Evolutionary conservation across 2,113 vertebrate species (phyloP), one percentile per base, ranked within the genome.

Genomic region (Melanerpes formicivorus): DNA sequence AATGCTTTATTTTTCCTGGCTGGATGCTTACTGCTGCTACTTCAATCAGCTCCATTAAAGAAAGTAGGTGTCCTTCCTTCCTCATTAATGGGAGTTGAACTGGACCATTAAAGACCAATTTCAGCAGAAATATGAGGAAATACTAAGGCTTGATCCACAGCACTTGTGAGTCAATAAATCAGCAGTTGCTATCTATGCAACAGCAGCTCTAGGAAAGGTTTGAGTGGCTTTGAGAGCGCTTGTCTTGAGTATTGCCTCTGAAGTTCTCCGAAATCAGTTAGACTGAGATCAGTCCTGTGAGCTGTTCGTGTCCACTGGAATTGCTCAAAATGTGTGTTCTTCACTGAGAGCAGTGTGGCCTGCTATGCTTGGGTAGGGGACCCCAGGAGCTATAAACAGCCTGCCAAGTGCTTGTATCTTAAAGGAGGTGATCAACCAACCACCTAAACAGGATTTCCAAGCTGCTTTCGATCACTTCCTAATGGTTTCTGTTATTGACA

Each of bases 191-290:
- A 9, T 75, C 70, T 86, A 13, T 10, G 23, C 80, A 54, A 6
- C 23, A 72, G 50, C 55, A 22, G 44, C 8, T 83, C 79, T 87
- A n/a, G 83, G 14, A 78, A 44, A 30, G 34, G 10, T 25, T 67
- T 71, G 79, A 91, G 54, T 64, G 63, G 54, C 84, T 87, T n/a
- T 32, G 73, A 88, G 78, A 85, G 76, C 3, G 8, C 76, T 92
- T 8, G 1, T 66, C 87, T 66, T 34, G 55, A 92, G 69, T 70
- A 73, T 84, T 2, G 7, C 56, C 93, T 42, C 14, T 84, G 34
- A 79, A 90, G 46, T 88, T 80, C 73, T 70, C 86, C 81, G 70
- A 80, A 88, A 89, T 84, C 62, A 29, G 37, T 69, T 78, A 87
- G 90, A 86, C 26, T 48, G 90, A 87, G 70, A 58, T 78, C 83